Conservation (phyloP, 2,113 vertebrate genomes). For the Empidonax alnorum region DNA sequence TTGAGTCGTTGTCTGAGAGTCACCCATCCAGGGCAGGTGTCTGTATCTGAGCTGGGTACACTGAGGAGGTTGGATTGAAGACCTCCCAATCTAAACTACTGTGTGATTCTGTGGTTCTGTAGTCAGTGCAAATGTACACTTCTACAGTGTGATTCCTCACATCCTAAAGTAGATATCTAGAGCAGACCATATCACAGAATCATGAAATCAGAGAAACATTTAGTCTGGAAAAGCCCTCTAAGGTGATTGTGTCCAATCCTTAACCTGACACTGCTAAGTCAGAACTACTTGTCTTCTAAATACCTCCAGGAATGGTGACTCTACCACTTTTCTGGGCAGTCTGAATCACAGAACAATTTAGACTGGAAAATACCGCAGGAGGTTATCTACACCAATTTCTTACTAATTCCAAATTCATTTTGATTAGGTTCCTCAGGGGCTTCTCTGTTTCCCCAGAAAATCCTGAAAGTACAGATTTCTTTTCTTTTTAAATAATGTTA, state of each 20-base stretch:
- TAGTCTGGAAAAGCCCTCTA: background rate
- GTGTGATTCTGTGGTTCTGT: background rate
- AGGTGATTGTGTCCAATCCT: background rate
- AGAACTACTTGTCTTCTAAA: background rate
- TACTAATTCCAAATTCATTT: background rate
- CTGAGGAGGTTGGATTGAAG: accelerated
- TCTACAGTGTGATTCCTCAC: background rate
- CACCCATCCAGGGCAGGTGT: accelerated
- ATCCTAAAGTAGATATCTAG: accelerated
- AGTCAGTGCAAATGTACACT: background rate
- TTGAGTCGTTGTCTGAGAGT: background rate
- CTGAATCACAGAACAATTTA: background rate
- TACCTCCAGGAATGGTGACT: background rate
- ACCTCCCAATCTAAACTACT: background rate
- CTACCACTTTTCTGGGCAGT: background rate
- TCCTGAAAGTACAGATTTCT: background rate
- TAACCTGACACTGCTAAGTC: too few species aligned
- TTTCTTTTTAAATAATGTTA: background rate
- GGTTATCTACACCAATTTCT: background rate
- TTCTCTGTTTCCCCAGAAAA: background rate
- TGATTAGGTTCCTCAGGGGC: background rate
- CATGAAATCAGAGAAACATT: background rate
- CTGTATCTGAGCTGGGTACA: background rate
- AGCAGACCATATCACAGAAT: background rate
- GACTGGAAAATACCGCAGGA: background rate